Evolutionary conservation across 2,797 vertebrate species (phyloP).

Genomic region (Squalus acanthias): DNA sequence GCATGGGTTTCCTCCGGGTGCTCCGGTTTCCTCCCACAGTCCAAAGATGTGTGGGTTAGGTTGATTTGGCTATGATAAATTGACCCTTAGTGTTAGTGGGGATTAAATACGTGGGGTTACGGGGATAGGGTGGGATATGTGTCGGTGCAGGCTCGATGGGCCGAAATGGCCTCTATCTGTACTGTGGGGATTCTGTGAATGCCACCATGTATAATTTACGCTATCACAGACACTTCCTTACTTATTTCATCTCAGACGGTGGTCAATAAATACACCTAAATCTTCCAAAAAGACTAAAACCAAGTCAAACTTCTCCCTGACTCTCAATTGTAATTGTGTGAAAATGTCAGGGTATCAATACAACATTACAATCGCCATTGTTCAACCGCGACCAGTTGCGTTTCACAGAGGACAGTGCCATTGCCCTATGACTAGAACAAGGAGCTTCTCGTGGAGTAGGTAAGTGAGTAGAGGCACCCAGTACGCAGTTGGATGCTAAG

Average conservation of each 20-base stretch:
- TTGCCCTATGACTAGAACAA: background rate
- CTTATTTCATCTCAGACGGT: background rate
- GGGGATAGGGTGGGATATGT: no score
- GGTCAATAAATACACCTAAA: background rate
- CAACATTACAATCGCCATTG: background rate
- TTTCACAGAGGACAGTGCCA: background rate
- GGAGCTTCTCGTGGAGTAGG: background rate
- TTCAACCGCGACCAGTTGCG: background rate
- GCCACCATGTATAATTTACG: background rate
- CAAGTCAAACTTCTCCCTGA: no score
- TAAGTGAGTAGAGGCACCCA: background rate
- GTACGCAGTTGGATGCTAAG: no score
- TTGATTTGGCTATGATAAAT: no score
- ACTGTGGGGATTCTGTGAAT: background rate
- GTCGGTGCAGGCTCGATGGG: no score
- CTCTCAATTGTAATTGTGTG: no score
- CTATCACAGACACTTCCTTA: background rate
- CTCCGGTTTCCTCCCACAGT: no score
- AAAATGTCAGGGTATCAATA: background rate
- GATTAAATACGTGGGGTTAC: no score
- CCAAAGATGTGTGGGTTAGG: no score
- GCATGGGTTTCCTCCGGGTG: no score
- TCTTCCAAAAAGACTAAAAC: background rate
- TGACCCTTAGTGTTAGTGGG: no score
- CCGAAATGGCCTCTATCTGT: no score